Evolutionary conservation across 1,140 invertebrate species (phyloP), one percentile per base, ranked within the genome.

Genomic region (Drosophila willistoni): DNA sequence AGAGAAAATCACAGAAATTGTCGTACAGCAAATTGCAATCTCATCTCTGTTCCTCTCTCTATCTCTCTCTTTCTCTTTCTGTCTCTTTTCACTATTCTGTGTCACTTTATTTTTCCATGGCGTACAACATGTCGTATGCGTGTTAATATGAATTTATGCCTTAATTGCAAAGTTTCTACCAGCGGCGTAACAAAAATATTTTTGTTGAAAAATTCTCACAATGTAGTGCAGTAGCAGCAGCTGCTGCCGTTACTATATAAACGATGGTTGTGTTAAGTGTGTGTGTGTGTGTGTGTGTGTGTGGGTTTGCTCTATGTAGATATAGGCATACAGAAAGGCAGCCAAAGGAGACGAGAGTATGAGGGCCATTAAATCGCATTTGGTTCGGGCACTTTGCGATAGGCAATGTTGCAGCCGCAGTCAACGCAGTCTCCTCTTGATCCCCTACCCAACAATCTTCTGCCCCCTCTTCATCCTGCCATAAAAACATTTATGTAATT

Each of bases 401-500:
- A 73, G 64, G 64, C 69, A 22, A 12, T 25, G 51, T 59, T 36
- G 59, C 34, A 22, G 73, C 69, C 69, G 54, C 70, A 62, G 36
- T 39, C 44, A 55, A 39, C 65, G 68, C 70, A 25, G 56, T 14
- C 39, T 57, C 44, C 44, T 47, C 44, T 2, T 33, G 22, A 29
- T 12, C 25, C 19, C 13, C 13, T 14, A 3, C 4, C 41, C 34
- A 36, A 29, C 6, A 29, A 29, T 6, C 29, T 36, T 3, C 12
- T 22, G 2, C 34, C 44, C 12, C 12, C 9, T 7, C 17, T 3
- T 10, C 10, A 9, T 42, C 29, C 39, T 64, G 42, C 68, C 76
- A 89, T 86, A 82, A 89, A 87, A 89, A 89, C 84, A 84, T 87
- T 84, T 87, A 83, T 89, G 84, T 87, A 89, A 81, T 87, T 77